A percentile compares a stretch with the other conserved stretches of the same genome.
phyloP scores from a whole-genome alignment of 2,888 invertebrate genomes.

The Drosophila borealis region DNA sequence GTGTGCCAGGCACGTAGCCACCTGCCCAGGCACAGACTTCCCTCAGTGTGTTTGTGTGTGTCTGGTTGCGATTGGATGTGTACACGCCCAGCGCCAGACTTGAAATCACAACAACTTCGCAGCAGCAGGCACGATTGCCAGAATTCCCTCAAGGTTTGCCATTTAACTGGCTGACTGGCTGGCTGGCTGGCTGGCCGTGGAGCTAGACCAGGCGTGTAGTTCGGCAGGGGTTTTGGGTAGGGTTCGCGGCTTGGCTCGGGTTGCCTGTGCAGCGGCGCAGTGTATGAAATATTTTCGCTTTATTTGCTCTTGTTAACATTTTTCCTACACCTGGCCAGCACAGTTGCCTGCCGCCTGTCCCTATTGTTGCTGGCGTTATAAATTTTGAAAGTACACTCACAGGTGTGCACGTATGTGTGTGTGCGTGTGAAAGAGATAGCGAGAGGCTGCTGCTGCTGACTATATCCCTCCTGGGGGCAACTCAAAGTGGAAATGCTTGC shows the following conservation, averaged over 20 bases:
- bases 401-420: constrained; percentile 36
- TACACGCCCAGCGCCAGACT: constrained; percentile 48
- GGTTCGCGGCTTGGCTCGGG: neutral
- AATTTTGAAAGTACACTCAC: constrained; percentile 69
- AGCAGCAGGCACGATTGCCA: constrained; percentile 36
- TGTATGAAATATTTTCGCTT: constrained; percentile 69
- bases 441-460: constrained; percentile 34
- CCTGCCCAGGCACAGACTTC: constrained; percentile 13
- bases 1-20: constrained; percentile 62
- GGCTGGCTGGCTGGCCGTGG: constrained; percentile 16
- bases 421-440: constrained; percentile 53
- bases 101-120: constrained; percentile 39
- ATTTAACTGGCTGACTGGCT: constrained; percentile 66
- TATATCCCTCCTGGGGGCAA: constrained; percentile 69
- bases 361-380: constrained; percentile 61
- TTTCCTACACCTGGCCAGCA: constrained; percentile 59
- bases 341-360: constrained; percentile 11
- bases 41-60: constrained; percentile 34
- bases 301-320: constrained; percentile 69
- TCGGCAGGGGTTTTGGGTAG: constrained; percentile 3
- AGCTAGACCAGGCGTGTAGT: constrained; percentile 4
- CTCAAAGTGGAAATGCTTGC: constrained; percentile 78
- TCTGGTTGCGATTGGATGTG: constrained; percentile 17
- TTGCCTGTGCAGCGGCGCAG: constrained; percentile 29
- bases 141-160: constrained; percentile 60